Percentiles rank a stretch among this genome's conserved stretches.
phyloP scores from a whole-genome alignment of 1,140 invertebrate species.

The Pseudobourletiella spinata region DNA sequence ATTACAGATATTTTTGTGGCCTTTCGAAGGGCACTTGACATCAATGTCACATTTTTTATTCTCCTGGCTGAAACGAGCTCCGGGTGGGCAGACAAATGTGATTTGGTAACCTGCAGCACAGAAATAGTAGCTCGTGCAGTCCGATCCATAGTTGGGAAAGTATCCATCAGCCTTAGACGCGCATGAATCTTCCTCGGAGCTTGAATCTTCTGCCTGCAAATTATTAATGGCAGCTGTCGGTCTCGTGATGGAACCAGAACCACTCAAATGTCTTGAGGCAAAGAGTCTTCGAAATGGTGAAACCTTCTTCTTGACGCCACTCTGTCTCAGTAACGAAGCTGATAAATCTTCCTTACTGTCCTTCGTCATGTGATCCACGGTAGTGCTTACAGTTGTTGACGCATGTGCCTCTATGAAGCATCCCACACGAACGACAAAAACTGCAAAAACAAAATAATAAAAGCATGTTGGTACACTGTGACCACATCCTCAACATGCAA shows the following conservation, averaged over 20 bases:
- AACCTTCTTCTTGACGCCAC: conserved; percentile 5
- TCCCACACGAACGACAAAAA: conserved; percentile 27
- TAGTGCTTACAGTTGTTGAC: conserved; percentile 6
- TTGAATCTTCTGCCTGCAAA: not conserved
- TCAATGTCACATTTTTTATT: conserved; percentile 42
- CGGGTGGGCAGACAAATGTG: conserved; percentile 47
- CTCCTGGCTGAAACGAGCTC: conserved; percentile 47
- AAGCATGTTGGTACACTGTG: not conserved
- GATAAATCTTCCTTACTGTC: conserved; percentile 1
- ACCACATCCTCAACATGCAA: too few relatives aligned
- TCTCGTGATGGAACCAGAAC: not conserved
- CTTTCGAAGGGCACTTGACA: conserved; percentile 41
- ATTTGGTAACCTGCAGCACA: conserved; percentile 48
- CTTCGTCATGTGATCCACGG: not conserved
- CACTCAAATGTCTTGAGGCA: not conserved
- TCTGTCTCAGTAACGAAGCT: not conserved
- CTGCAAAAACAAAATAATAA: conserved; percentile 13
- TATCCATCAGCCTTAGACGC: conserved; percentile 47
- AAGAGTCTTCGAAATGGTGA: not conserved
- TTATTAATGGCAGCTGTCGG: not conserved
- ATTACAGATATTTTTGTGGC: conserved; percentile 42
- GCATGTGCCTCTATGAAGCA: conserved; percentile 29
- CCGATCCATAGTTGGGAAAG: conserved; percentile 47
- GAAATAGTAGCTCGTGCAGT: conserved; percentile 51
- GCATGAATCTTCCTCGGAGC: conserved; percentile 39